Base-by-base conservation (phyloP, 2,888 invertebrate species). In the Zaprionus bogoriensis region DNA sequence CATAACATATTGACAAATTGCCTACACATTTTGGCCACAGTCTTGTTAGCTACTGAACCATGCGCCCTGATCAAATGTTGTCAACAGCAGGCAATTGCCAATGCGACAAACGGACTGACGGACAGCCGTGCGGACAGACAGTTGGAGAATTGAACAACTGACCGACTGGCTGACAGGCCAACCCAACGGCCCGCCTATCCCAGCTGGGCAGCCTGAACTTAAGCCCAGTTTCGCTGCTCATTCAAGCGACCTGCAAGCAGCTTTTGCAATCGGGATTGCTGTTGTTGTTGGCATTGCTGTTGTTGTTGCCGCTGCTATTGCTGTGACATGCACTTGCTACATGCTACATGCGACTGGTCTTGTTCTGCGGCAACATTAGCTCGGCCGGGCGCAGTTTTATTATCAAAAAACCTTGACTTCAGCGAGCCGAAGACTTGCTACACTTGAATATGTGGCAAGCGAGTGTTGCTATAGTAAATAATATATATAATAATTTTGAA, bases 1-100 rank as follows among this genome's bases (percentile, higher is more conserved):
- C 81, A 78, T 77, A 80, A 72, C 81, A 80, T 83, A 84, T 80
- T 80, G 81, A 80, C 79, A 80, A 80, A 80, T 80, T 80, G 79
- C 78, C 61, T 70, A 80, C 84, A 81, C 82, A 81, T 78, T 81
- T 78, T 70, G 82, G 78, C 76, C 75, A 75, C 65, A 53, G 27
- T 50, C 63, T 67, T 74, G 71, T 59, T 68, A 55, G 72, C 74
- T 80, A 78, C 82, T 69, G 83, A 74, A 85, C 64, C 82, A 82
- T 82, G 77, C 76, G 59, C 66, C 62, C 73, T 70, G 66, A 60
- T 72, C 74, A 60, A 67, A 80, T 74, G 75, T 77, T 77, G 76
- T 59, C 76, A 67, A 77, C 59, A 46, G 30, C 52, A 52, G 17
- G 36, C 64, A 48, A 48, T 57, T 51, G 46, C 46, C 45, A 45